These are phyloP conservation scores for Dicerorhinus sumatrensis DNA, from an alignment of 2,113 vertebrate species.

Conservation along the genomic window DNA sequence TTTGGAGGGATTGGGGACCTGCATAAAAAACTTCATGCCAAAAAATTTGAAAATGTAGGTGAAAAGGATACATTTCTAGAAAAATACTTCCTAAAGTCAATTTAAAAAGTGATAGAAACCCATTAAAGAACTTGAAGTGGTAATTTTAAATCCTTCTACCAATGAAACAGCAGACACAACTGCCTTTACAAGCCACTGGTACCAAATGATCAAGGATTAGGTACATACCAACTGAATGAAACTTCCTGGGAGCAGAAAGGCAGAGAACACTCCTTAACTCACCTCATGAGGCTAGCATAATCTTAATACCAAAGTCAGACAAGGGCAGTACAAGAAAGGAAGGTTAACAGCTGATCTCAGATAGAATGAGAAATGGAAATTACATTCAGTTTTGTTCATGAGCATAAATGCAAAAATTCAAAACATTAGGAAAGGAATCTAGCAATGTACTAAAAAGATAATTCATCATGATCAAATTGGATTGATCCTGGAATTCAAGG, in stretches of 20 bases:
- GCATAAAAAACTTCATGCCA: not conserved
- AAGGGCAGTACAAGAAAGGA: not conserved
- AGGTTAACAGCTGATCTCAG: not conserved
- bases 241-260: not conserved
- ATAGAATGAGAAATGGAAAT: not conserved
- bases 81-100: not conserved
- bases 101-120: too few relatives aligned
- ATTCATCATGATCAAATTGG: not conserved
- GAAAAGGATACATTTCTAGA: not conserved
- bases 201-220: not conserved
- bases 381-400: not conserved
- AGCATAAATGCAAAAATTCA: not conserved
- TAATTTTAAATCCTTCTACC: not conserved
- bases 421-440: not conserved
- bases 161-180: not conserved
- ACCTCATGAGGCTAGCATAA: not conserved
- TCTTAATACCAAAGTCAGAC: not conserved
- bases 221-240: not conserved
- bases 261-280: not conserved
- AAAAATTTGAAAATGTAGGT: not conserved
- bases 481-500: not conserved
- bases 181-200: not conserved
- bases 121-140: not conserved
- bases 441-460: not conserved
- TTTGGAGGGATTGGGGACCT: not conserved